These are phyloP conservation scores for Malachius bipustulatus DNA, from an alignment of 2,888 invertebrate genomes.

Conservation along the genomic window DNA sequence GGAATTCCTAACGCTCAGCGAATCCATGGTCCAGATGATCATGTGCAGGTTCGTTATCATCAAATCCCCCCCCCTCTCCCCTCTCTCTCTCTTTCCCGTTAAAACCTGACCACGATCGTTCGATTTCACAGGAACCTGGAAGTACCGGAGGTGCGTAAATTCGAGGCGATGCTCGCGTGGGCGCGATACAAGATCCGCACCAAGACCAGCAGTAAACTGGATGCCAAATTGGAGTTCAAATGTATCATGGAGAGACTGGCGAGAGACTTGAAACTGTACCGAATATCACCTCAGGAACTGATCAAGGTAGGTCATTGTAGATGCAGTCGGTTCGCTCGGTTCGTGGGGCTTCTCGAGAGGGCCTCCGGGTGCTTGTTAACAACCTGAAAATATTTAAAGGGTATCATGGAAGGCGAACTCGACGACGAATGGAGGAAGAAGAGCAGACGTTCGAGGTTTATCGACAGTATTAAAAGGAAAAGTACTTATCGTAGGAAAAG, in stretches of 20 bases:
- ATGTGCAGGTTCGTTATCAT: slow-evolving; percentile 53
- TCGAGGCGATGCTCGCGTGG: slow-evolving; percentile 89
- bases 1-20: slow-evolving; percentile 79
- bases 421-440: no score
- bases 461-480: no score
- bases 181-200: slow-evolving; percentile 72
- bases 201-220: slow-evolving; percentile 67
- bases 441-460: no score
- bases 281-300: slow-evolving; percentile 85
- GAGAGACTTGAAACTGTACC: slow-evolving; percentile 76
- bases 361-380: no score
- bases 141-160: slow-evolving; percentile 79
- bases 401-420: no score
- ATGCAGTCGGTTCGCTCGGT: no score
- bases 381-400: no score
- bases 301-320: slow-evolving; percentile 78
- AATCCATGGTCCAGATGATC: slow-evolving; percentile 91
- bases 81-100: no score
- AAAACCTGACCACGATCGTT: no score
- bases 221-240: slow-evolving; percentile 80
- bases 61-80: no score
- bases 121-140: slow-evolving; percentile 67
- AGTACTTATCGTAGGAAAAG: no score
- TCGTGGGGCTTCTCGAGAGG: no score
- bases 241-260: slow-evolving; percentile 87